Conservation (phyloP, 2,797 vertebrate species). For the Coregonus sp. region DNA sequence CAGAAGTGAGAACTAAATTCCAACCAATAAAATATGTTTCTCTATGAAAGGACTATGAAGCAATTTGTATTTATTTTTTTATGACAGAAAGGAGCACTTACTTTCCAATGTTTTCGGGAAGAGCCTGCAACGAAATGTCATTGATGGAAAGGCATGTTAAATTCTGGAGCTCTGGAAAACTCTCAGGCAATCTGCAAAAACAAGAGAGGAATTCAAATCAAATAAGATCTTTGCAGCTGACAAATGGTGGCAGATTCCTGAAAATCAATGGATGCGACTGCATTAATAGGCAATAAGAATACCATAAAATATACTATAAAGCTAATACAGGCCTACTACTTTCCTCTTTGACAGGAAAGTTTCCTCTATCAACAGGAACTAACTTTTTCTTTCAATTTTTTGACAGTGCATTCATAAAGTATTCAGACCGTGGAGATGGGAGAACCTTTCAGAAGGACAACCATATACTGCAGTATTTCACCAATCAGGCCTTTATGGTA, state of each 20-base stretch:
- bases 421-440: no score
- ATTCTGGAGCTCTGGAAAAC: slow-evolving; percentile 91
- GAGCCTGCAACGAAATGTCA: slow-evolving; percentile 94
- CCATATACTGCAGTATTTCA: no score
- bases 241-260: not conserved
- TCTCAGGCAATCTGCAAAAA: slow-evolving; percentile 89
- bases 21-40: not conserved
- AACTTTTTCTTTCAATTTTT: no score
- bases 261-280: not conserved
- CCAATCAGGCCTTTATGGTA: no score
- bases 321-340: no score
- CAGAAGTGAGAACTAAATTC: not conserved
- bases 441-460: no score
- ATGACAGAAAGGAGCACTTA: slow-evolving; percentile 75
- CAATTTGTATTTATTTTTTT: not conserved
- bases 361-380: no score
- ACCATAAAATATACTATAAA: not conserved
- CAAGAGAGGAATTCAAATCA: slow-evolving; percentile 27
- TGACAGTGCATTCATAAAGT: no score
- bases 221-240: not conserved
- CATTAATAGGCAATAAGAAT: not conserved
- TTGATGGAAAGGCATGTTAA: slow-evolving; percentile 98
- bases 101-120: slow-evolving; percentile 99
- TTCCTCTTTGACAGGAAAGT: no score
- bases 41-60: not conserved